These are phyloP conservation scores for Rafetus swinhoei DNA, from an alignment of 2,113 vertebrate genomes.

Conservation along the genomic window DNA sequence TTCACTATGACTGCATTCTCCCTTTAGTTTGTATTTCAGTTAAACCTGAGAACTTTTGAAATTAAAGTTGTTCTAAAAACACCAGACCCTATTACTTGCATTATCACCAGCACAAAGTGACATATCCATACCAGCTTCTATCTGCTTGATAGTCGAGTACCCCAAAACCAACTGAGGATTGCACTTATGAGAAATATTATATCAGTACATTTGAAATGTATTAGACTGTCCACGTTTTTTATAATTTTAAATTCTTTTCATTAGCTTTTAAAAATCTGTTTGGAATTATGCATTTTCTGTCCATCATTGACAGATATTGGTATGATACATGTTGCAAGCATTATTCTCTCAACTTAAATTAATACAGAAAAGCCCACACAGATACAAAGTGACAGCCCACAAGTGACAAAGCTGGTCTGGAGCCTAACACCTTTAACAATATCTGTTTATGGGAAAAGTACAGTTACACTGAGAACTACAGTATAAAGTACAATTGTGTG, in stretches of 20 bases:
- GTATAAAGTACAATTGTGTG: neutral
- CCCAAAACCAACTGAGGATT: neutral
- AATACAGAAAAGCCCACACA: neutral
- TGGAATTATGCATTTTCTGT: neutral
- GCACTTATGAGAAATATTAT: neutral
- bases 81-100: fast-evolving
- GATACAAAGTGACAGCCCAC: too few relatives aligned
- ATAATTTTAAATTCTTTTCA: neutral
- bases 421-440: neutral
- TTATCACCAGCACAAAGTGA: neutral
- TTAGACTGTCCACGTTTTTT: neutral
- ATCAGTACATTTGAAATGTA: neutral
- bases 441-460: too few relatives aligned
- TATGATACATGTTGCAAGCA: neutral
- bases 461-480: neutral
- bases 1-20: neutral
- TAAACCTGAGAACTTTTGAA: neutral
- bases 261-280: neutral
- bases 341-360: neutral
- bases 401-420: neutral
- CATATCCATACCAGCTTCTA: neutral
- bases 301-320: fast-evolving
- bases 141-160: neutral
- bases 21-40: neutral
- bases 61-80: neutral